Conservation (phyloP, 2,113 vertebrate genomes). For the Plectropomus leopardus region DNA sequence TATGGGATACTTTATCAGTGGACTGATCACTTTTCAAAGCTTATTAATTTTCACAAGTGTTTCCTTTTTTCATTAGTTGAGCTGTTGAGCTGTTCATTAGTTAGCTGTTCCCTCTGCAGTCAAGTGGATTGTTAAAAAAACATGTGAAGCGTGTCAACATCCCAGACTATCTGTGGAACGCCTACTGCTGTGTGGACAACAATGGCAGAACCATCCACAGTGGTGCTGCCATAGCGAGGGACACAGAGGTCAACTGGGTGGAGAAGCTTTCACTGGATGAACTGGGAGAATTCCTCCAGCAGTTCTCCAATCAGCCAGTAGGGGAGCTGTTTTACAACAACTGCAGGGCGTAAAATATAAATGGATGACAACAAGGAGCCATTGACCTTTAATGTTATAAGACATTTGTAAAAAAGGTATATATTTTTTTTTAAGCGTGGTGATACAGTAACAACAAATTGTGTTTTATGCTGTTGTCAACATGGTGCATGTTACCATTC, state of each 20-base stretch:
- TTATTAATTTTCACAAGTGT: no score
- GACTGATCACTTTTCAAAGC: no score
- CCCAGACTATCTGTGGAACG: constrained; percentile 84
- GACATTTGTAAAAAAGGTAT: not conserved
- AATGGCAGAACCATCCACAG: constrained; percentile 73
- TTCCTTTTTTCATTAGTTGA: no score
- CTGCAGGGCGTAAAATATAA: constrained; percentile 69
- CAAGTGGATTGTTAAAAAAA: constrained; percentile 84
- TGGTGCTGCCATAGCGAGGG: constrained; percentile 74
- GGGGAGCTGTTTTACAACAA: constrained; percentile 79
- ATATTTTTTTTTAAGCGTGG: not conserved
- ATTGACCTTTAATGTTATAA: not conserved
- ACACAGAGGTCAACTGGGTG: constrained; percentile 80
- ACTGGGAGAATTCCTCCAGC: constrained; percentile 76
- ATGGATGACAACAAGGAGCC: not conserved
- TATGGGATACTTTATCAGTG: no score
- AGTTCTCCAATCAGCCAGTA: constrained; percentile 72
- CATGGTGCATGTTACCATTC: no score
- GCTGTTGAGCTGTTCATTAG: no score
- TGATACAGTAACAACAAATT: not conserved
- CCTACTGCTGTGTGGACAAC: constrained; percentile 83
- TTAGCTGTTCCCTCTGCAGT: constrained; percentile 76
- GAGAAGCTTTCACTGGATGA: constrained; percentile 66
- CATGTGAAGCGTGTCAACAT: constrained; percentile 82
- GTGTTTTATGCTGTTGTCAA: not conserved